A percentile compares a stretch with the other conserved stretches of the same genome.
Evolutionary conservation across 2,113 vertebrate genomes (phyloP).

Genomic region (Accipiter cooperii): DNA sequence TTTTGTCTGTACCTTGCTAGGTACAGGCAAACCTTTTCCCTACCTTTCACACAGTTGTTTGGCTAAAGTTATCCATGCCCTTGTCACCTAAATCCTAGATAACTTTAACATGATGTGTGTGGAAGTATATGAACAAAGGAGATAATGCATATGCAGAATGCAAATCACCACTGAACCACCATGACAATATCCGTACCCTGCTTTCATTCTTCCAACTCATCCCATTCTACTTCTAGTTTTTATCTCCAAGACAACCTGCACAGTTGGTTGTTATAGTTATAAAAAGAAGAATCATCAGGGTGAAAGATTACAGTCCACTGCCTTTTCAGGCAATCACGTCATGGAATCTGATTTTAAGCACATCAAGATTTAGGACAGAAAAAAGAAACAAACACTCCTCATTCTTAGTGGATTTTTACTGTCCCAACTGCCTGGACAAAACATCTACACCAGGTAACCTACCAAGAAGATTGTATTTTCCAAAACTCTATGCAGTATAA

Average conservation of each 20-base stretch:
- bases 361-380: not conserved
- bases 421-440: not conserved
- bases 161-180: not conserved
- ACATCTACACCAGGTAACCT: not conserved
- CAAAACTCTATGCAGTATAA: not conserved
- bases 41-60: not conserved
- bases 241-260: not conserved
- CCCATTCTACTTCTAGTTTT: not conserved
- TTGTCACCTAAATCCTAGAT: not conserved
- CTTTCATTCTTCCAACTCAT: not conserved
- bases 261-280: not conserved
- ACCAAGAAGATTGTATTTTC: not conserved
- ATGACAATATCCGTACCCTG: not conserved
- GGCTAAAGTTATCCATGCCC: not conserved
- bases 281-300: not conserved
- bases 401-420: not conserved
- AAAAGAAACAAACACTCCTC: not conserved
- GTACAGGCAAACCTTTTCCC: not conserved
- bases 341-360: not conserved
- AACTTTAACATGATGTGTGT: not conserved
- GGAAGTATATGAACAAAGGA: not conserved
- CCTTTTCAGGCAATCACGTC: not conserved
- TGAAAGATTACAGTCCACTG: not conserved
- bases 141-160: not conserved
- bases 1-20: not conserved